phyloP scores from a whole-genome alignment of 2,888 invertebrate species.

The Tinea pellionella region DNA sequence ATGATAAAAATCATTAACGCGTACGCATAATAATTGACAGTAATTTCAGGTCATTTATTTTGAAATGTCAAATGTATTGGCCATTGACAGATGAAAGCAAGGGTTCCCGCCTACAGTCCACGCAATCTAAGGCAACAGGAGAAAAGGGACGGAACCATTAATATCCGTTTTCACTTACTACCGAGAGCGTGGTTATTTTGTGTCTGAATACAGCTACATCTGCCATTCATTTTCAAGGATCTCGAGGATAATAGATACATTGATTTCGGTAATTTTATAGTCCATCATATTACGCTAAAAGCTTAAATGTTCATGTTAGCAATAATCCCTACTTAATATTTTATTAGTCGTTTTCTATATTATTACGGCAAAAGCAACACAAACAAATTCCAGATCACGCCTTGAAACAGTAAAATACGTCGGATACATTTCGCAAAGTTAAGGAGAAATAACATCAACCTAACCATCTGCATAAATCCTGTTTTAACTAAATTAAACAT shows the following conservation, averaged over 20 bases:
- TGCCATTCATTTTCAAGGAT: background rate
- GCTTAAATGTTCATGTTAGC: background rate
- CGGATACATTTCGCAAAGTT: too few species aligned
- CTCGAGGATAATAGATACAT: background rate
- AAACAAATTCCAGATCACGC: conserved; percentile 1
- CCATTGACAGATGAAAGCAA: conserved; percentile 7
- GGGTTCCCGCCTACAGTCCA: background rate
- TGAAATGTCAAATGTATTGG: conserved; percentile 3
- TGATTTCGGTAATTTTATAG: background rate
- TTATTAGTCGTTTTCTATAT: too few species aligned
- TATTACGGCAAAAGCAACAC: background rate
- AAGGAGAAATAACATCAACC: too few species aligned
- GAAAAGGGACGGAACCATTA: background rate
- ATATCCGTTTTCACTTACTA: conserved; percentile 11
- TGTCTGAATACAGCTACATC: background rate
- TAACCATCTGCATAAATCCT: too few species aligned
- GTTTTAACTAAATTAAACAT: too few species aligned
- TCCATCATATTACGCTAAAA: background rate
- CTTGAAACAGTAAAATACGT: background rate
- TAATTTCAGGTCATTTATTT: conserved; percentile 1
- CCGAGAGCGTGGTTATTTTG: background rate
- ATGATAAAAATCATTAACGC: too few species aligned
- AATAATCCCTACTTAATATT: background rate
- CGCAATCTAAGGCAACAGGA: too few species aligned
- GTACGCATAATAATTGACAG: background rate